Evolutionary conservation across 1,140 invertebrate genomes (phyloP), one percentile per base, ranked within the genome.

Genomic region (Aphelenchoides fujianensis): DNA sequence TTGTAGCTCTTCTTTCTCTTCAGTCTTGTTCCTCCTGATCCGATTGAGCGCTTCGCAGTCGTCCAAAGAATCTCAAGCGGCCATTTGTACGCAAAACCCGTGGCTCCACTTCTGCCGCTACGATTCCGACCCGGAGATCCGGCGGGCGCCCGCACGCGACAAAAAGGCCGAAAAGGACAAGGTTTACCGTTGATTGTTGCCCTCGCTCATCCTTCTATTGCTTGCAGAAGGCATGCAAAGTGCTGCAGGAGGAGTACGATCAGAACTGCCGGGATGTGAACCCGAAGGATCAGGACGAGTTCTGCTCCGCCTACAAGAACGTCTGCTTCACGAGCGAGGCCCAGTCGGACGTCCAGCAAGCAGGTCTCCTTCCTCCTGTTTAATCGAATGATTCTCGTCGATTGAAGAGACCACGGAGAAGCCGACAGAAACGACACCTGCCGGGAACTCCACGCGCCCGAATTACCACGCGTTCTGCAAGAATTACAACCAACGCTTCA

Each of bases 401-500:
- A n/a, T 48, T 57, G 27, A 69, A 73, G 19, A 30, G 9, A 54
- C 34, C 28, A n/a, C n/a, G n/a, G n/a, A n/a, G n/a, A n/a, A n/a
- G n/a, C n/a, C n/a, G 23, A 27, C n/a, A 12, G 36, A 32, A 35
- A 74, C 16, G n/a, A 12, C 28, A 54, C 69, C 35, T 7, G 48
- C 59, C 2, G 55, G 35, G 2, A 68, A 64, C 2, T 27, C 55
- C 12, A n/a, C 72, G 19, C 27, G 36, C 41, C 48, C 68, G 27
- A 79, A 80, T 57, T 80, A 79, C 41, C 64, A 62, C 2, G 63
- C 69, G 37, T 80, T 80, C 61, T 80, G 78, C 55, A 71, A 68
- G n/a, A 71, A 78, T 57, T 80, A 82, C 69, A 80, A 80, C 31
- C 80, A 81, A 36, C 59, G 79, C 16, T 80, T 79, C 52, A 74